Percentiles rank a stretch among this genome's conserved stretches.
Evolutionary conservation across 2,888 invertebrate species (phyloP).

Genomic region (Nomada flava): DNA sequence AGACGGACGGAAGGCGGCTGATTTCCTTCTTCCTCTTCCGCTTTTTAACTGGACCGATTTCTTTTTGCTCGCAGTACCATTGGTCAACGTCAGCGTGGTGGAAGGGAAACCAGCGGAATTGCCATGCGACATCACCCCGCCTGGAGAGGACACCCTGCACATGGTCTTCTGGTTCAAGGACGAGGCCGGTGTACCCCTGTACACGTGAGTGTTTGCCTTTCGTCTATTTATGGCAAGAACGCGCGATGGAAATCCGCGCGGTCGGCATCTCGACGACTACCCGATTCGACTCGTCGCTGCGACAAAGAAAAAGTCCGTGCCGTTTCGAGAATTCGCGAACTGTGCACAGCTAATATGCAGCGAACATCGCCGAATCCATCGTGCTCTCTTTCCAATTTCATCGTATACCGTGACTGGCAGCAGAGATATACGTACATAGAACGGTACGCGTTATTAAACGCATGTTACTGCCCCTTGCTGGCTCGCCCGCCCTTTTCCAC

Average conservation of each 20-base stretch:
- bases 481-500: constrained; percentile 35
- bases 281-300: neutral
- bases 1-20: neutral
- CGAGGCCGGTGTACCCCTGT: constrained; percentile 93
- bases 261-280: too few relatives aligned
- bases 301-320: constrained; percentile 38
- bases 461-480: constrained; percentile 62
- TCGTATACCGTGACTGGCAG: constrained; percentile 20
- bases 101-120: constrained; percentile 94
- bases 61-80: constrained; percentile 86
- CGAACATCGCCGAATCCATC: constrained; percentile 44
- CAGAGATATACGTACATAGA: constrained; percentile 12
- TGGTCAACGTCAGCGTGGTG: constrained; percentile 93
- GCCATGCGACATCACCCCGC: constrained; percentile 94
- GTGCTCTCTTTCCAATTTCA: constrained; percentile 53
- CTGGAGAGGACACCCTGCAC: constrained; percentile 93
- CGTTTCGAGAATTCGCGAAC: constrained; percentile 62
- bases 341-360: constrained; percentile 65
- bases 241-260: neutral
- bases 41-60: neutral
- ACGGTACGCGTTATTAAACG: constrained; percentile 71
- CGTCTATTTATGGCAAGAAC: neutral
- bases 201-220: constrained; percentile 88
- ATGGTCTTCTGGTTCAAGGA: constrained; percentile 97
- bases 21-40: too few relatives aligned